Evolutionary conservation across 2,113 vertebrate genomes (phyloP), one percentile per base, ranked within the genome.

Genomic region (Caloenas nicobarica): DNA sequence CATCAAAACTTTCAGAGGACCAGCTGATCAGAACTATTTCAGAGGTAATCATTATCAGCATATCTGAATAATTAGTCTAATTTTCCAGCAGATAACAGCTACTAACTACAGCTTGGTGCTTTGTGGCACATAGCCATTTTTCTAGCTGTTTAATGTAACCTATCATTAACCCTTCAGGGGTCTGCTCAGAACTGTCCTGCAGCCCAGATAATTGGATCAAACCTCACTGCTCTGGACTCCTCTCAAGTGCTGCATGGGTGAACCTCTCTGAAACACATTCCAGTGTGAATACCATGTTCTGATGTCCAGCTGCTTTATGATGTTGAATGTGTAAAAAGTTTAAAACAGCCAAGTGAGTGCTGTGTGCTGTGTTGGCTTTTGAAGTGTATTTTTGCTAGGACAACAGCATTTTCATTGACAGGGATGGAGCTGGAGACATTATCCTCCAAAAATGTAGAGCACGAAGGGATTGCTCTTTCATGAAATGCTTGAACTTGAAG

Each of bases 21-120:
- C 33, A 36, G 8, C 13, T 73, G 61, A 80, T 54, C 3, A 0
- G 65, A 84, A 79, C 2, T n/a, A 17, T 72, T 90, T 87, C 60
- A 53, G 76, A 31, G 31, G 21, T 50, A 90, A 76, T 86, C 48
- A 29, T 80, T 78, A 78, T 29, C 83, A 89, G 19, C 13, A 15
- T 40, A 91, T 42, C 48, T 58, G 53, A 86, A 86, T 34, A 88
- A 77, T 65, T 44, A 84, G 42, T 31, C 34, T 82, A 34, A 56
- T 90, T 90, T 95, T 84, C 54, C 82, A 51, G 62, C 11, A 5
- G 31, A 80, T 65, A 86, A 61, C 36, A 87, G 60, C 53, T 57
- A 13, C 68, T 51, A 46, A 88, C 48, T 17, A 22, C 53, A 74
- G n/a, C 50, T 50, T 42, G 42, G 42, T 21, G 48, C 50, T 88